These are phyloP conservation scores for Dasyornis broadbenti DNA, from an alignment of 2,113 vertebrate genomes.

Conservation along the genomic window DNA sequence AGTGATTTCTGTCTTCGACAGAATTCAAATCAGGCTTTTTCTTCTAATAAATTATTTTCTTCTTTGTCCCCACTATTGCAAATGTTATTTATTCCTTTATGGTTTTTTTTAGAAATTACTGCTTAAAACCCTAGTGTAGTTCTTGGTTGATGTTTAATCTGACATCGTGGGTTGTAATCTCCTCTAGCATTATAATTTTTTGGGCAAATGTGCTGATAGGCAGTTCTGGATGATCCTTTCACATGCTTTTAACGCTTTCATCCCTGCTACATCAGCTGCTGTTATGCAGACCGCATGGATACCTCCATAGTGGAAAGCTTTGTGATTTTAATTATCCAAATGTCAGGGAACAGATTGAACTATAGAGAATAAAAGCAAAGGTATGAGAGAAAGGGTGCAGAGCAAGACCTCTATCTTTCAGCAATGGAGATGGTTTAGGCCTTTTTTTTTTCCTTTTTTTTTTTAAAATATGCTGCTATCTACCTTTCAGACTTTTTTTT, in stretches of 20 bases:
- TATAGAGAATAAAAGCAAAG: background rate
- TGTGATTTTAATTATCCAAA: background rate
- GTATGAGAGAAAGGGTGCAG: background rate
- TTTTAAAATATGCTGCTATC: background rate
- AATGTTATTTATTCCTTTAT: background rate
- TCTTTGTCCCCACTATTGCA: background rate
- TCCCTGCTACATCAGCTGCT: background rate
- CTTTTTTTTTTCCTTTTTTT: rapidly evolving
- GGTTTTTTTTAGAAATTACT: background rate
- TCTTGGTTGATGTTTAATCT: background rate
- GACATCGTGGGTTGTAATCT: background rate
- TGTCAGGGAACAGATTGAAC: background rate
- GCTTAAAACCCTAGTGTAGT: background rate
- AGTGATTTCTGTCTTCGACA: background rate
- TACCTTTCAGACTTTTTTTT: background rate
- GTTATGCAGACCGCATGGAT: background rate
- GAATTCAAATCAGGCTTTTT: background rate
- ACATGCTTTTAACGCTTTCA: rapidly evolving
- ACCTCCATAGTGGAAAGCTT: background rate
- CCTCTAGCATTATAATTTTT: background rate
- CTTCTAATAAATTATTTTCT: background rate
- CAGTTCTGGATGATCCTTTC: background rate
- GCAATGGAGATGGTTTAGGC: background rate
- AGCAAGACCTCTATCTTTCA: background rate
- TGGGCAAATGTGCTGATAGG: background rate